Evolutionary conservation across 1,140 invertebrate genomes (phyloP).

Genomic region (Cherax quadricarinatus): DNA sequence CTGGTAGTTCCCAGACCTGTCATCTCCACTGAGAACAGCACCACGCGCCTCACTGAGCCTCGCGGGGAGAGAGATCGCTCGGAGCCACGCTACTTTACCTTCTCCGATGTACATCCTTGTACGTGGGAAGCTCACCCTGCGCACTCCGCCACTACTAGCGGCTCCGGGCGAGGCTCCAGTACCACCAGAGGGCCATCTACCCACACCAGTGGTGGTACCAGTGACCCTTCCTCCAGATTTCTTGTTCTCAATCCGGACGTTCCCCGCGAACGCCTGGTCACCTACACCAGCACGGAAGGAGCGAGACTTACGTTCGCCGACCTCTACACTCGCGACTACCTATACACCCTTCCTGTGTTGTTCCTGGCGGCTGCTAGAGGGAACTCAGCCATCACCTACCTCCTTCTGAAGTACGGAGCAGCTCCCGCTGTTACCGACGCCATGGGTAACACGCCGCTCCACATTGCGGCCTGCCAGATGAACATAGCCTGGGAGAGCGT

Average conservation of each 20-base stretch:
- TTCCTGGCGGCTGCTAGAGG: slow-evolving; percentile 80
- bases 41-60: slow-evolving; percentile 73
- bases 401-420: slow-evolving; percentile 80
- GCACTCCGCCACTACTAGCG: not conserved
- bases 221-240: slow-evolving; percentile 35
- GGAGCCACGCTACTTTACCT: slow-evolving; percentile 71
- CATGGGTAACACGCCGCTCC: slow-evolving; percentile 80
- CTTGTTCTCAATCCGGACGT: slow-evolving; percentile 66
- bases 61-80: slow-evolving; percentile 66
- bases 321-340: slow-evolving; percentile 78
- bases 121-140: slow-evolving; percentile 30
- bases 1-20: slow-evolving; percentile 74
- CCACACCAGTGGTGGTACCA: slow-evolving; percentile 15
- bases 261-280: slow-evolving; percentile 52
- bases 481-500: slow-evolving; percentile 79
- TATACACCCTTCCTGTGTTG: slow-evolving; percentile 80
- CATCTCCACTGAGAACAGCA: slow-evolving; percentile 76
- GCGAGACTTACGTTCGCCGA: slow-evolving; percentile 75
- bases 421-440: slow-evolving; percentile 78
- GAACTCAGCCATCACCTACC: slow-evolving; percentile 78
- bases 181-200: slow-evolving; percentile 28
- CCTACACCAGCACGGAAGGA: slow-evolving; percentile 56
- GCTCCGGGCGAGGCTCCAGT: slow-evolving; percentile 56
- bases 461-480: slow-evolving; percentile 79
- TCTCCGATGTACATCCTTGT: slow-evolving; percentile 71